These are phyloP conservation scores for Zootoca vivipara DNA, from an alignment of 2,113 vertebrate species.

Conservation along the genomic window DNA sequence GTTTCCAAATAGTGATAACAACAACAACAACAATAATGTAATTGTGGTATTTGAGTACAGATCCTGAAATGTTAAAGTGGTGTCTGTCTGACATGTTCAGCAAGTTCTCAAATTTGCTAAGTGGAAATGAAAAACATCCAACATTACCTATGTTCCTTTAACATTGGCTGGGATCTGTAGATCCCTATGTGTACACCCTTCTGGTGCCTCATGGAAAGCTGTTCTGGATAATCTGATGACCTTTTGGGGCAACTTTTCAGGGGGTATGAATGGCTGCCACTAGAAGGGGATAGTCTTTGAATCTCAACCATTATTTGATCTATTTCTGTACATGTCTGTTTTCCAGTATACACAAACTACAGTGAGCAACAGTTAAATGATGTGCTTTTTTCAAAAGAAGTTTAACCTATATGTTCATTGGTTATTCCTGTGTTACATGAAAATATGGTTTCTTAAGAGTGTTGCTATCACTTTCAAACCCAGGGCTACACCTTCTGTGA, in stretches of 20 bases:
- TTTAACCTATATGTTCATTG: constrained; percentile 7
- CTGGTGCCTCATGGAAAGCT: not conserved
- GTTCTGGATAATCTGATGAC: not conserved
- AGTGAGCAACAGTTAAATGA: not conserved
- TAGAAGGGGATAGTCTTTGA: not conserved
- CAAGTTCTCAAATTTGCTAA: no score
- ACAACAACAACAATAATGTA: not conserved
- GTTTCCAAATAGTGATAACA: not conserved
- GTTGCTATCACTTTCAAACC: constrained; percentile 43
- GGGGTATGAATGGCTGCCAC: not conserved
- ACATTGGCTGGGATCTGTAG: not conserved
- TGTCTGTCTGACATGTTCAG: not conserved
- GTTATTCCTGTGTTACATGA: constrained; percentile 17
- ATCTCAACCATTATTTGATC: not conserved
- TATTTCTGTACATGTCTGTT: not conserved
- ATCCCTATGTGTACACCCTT: not conserved
- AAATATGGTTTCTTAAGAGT: constrained; percentile 49
- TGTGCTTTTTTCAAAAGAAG: not conserved
- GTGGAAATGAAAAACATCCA: not conserved
- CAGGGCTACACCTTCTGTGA: constrained; percentile 31
- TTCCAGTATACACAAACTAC: not conserved
- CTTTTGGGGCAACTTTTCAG: not conserved
- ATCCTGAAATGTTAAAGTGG: not conserved
- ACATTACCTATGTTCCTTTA: not conserved
- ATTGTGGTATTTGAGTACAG: no score